A percentile compares a stretch with the other conserved stretches of the same genome.
phyloP scores from a whole-genome alignment of 2,113 vertebrate species.

The Labeo catla region DNA sequence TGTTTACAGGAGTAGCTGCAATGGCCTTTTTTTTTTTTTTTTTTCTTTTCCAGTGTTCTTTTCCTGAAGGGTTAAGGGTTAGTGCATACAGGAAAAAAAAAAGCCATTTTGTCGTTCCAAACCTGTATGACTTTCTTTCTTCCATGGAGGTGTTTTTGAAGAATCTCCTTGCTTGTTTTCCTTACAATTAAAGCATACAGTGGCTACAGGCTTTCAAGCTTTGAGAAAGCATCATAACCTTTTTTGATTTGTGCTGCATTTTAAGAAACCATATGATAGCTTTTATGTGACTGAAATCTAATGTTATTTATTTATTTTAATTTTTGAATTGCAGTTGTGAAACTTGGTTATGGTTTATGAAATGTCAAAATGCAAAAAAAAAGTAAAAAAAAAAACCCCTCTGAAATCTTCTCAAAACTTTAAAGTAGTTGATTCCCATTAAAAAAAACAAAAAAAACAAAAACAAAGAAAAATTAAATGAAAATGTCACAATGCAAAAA shows the following conservation, averaged over 20 bases:
- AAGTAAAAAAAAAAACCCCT: too few species aligned
- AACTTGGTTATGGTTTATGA: too few species aligned
- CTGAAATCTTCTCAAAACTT: too few species aligned
- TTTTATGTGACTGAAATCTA: neutral
- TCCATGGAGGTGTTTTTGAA: neutral
- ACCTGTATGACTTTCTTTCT: neutral
- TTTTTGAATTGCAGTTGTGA: too few species aligned
- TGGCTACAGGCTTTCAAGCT: neutral
- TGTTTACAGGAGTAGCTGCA: slow-evolving; percentile 15
- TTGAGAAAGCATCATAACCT: neutral
- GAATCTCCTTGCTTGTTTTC: neutral
- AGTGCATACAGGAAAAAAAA: neutral
- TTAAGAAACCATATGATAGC: neutral
- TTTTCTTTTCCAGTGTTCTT: neutral
- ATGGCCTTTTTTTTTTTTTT: neutral
- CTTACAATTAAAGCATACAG: neutral
- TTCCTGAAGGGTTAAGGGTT: neutral
- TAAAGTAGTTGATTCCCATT: too few species aligned
- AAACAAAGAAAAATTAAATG: too few species aligned
- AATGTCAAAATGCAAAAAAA: too few species aligned
- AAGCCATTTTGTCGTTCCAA: neutral
- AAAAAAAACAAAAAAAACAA: too few species aligned
- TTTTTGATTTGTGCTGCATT: neutral
- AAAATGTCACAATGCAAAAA: too few species aligned
- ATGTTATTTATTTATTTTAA: too few species aligned